Percentiles rank a stretch among this genome's conserved stretches.
These are phyloP conservation scores for Sinonovacula constricta DNA, from an alignment of 1,140 invertebrate species.

Conservation along the genomic window DNA sequence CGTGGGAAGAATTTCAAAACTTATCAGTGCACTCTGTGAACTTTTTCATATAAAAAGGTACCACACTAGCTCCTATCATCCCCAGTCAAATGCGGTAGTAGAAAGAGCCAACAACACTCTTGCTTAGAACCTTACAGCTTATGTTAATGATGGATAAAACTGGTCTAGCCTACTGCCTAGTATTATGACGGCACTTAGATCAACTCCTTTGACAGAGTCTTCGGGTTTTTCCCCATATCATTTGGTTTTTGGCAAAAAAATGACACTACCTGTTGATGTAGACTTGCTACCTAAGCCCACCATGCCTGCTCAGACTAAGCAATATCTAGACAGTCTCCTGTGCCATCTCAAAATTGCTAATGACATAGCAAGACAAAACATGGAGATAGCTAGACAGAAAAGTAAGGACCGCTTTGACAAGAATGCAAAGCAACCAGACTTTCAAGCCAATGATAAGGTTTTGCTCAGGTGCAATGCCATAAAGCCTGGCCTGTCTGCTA, in stretches of 20 bases:
- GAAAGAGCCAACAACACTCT: conserved; percentile 44
- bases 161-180: conserved; percentile 23
- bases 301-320: conserved; percentile 3
- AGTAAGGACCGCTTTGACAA: conserved; percentile 18
- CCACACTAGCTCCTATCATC: conserved; percentile 60
- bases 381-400: background rate
- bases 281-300: conserved; percentile 14
- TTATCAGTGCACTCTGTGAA: conserved; percentile 58
- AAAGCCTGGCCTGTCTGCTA: conserved; percentile 11
- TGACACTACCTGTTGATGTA: conserved; percentile 27
- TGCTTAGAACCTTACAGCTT: conserved; percentile 32
- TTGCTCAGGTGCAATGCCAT: background rate
- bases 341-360: background rate
- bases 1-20: conserved; percentile 55
- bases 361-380: conserved; percentile 13
- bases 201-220: conserved; percentile 17
- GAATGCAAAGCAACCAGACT: conserved; percentile 22
- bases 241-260: conserved; percentile 29
- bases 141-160: conserved; percentile 46
- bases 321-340: conserved; percentile 11
- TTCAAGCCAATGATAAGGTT: conserved; percentile 11
- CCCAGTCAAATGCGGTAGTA: conserved; percentile 56
- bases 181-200: conserved; percentile 52
- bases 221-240: conserved; percentile 21
- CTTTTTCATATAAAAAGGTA: conserved; percentile 56